These are phyloP conservation scores for Aricia agestis DNA, from an alignment of 1,140 invertebrate genomes.

Conservation along the genomic window DNA sequence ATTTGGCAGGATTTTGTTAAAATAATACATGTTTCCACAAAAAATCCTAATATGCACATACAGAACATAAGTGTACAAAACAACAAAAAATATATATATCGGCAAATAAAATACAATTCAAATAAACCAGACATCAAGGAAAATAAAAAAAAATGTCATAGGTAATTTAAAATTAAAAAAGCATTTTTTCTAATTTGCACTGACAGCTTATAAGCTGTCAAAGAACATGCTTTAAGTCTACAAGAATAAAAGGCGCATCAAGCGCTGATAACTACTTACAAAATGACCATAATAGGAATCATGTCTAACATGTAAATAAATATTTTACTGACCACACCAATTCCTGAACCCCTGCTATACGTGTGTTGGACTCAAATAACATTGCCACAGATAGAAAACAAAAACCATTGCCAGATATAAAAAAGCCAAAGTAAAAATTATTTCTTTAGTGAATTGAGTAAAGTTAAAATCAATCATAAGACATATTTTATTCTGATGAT, in stretches of 20 bases:
- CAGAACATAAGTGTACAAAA: no score
- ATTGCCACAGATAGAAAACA: background rate
- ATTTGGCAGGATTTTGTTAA: conserved; percentile 71
- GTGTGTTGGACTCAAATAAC: background rate
- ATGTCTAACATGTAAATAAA: conserved; percentile 3
- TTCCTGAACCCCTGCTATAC: background rate
- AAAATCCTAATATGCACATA: conserved; percentile 31
- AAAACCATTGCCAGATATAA: conserved; percentile 43
- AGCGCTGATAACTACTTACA: background rate
- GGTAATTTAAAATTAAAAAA: background rate
- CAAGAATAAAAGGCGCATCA: background rate
- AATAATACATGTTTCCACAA: conserved; percentile 59
- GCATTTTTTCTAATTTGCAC: background rate
- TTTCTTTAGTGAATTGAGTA: no score
- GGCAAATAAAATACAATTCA: background rate
- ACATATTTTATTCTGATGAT: no score
- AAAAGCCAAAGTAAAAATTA: conserved; percentile 42
- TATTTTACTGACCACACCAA: background rate
- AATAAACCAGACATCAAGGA: background rate
- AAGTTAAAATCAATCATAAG: no score
- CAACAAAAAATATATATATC: no score
- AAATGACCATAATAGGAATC: background rate
- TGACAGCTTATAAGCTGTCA: background rate
- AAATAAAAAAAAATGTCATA: background rate
- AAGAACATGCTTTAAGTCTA: background rate